These are phyloP conservation scores for Nettapus auritus DNA, from an alignment of 2,113 vertebrate species.

Conservation along the genomic window DNA sequence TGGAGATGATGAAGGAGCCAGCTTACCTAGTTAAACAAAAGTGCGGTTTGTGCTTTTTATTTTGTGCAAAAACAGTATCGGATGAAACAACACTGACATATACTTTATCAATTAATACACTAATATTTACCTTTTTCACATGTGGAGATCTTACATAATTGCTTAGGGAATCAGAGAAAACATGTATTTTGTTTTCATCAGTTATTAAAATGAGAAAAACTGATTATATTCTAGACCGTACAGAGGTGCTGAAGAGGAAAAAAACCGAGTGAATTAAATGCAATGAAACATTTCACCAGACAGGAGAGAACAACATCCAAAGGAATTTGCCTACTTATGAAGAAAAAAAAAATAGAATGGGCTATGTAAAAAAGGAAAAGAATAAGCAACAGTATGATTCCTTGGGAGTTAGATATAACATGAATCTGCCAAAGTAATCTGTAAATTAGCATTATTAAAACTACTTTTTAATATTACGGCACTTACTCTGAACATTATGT, in stretches of 20 bases:
- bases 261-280: neutral
- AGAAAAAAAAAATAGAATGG: neutral
- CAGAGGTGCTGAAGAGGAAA: neutral
- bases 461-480: neutral
- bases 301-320: neutral
- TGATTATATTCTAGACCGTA: neutral
- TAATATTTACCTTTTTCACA: neutral
- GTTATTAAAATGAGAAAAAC: neutral
- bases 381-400: neutral
- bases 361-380: neutral
- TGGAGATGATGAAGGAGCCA: neutral
- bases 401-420: neutral
- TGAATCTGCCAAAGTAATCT: neutral
- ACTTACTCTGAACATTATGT: neutral
- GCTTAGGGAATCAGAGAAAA: neutral
- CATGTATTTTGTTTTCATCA: neutral
- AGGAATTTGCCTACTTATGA: neutral
- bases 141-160: neutral
- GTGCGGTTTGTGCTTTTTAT: neutral
- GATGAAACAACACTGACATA: neutral
- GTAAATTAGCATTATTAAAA: neutral
- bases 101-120: neutral
- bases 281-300: neutral
- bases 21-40: constrained; percentile 57
- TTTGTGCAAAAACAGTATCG: neutral